Evolutionary conservation across 2,113 vertebrate species (phyloP), one percentile per base, ranked within the genome.

Genomic region (Grammomys surdaster): DNA sequence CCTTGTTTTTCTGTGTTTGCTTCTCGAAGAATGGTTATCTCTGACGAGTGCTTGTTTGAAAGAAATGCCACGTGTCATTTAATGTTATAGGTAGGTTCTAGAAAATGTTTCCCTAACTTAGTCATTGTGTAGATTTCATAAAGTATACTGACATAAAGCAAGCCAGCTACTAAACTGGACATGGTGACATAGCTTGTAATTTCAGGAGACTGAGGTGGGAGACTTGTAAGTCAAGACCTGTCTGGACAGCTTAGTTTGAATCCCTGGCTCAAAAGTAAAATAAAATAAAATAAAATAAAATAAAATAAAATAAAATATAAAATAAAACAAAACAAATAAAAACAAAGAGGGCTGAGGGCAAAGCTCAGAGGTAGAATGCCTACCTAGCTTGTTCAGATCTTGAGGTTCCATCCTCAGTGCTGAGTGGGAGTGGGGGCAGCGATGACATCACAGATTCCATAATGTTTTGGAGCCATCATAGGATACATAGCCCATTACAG

Each of bases 1-100:
- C 65, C 76, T 87, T 92, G n/a, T 54, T 90, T 94, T 48, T 58
- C 16, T 88, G 72, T 92, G 65, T 90, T 82, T 88, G 12, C 40
- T 28, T 95, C 5, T 48, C 48, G 17, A 17, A 51, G 16, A n/a
- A 67, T 43, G 12, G 56, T 14, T 56, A 4, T 82, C 36, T 82
- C 36, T 1, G 22, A 82, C 54, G 36, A 28, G 12, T 28, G 13
- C 22, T 60, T 84, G n/a, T 43, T 84, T 28, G n/a, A 40, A 84
- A 60, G 56, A 84, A 60, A 54, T 26, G 51, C 4, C 78, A 36
- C 56, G 11, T 58, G 33, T 60, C 56, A 82, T n/a, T 58, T 58
- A 12, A 40, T 40, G 36, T 20, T 24, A 24, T 56, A 82, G 80
- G 36, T 24, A 31, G 22, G 36, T 14, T 82, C 56, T 40, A 60